These are phyloP conservation scores for Notospermus geniculatus DNA, from an alignment of 1,140 invertebrate genomes.

Conservation along the genomic window DNA sequence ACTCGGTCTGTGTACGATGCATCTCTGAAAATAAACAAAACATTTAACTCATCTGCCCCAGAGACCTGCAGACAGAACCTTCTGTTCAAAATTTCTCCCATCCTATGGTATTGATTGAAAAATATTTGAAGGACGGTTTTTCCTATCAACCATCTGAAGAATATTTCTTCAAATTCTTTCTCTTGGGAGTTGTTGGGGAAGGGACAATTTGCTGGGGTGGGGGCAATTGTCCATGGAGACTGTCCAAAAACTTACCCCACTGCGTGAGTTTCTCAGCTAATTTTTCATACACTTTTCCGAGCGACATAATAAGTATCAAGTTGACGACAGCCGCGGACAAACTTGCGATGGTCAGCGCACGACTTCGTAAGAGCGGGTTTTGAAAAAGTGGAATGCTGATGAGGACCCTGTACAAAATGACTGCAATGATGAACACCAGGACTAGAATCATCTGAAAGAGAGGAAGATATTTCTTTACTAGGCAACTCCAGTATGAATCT, in stretches of 20 bases:
- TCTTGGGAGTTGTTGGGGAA: no score
- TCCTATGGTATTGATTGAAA: no score
- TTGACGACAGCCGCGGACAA: slow-evolving; percentile 73
- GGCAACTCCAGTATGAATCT: no score
- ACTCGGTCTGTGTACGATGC: slow-evolving; percentile 93
- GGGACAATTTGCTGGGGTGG: no score
- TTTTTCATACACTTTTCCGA: slow-evolving; percentile 77
- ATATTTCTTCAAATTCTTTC: no score
- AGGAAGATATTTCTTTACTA: no score
- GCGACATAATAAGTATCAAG: slow-evolving; percentile 65
- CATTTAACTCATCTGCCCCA: no score
- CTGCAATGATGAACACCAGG: slow-evolving; percentile 71
- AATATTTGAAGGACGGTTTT: no score
- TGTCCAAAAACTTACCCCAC: slow-evolving; percentile 66
- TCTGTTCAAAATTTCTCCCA: no score
- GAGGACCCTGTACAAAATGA: slow-evolving; percentile 73
- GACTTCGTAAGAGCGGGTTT: slow-evolving; percentile 61
- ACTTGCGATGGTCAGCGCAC: slow-evolving; percentile 66
- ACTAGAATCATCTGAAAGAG: slow-evolving; percentile 66
- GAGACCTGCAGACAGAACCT: no score
- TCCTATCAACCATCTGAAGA: no score
- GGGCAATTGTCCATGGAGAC: no score
- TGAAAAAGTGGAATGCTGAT: slow-evolving; percentile 64
- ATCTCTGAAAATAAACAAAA: slow-evolving; percentile 72
- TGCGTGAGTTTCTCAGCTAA: slow-evolving; percentile 91